These are phyloP conservation scores for Megalops atlanticus DNA, from an alignment of 2,113 vertebrate species.

Conservation along the genomic window DNA sequence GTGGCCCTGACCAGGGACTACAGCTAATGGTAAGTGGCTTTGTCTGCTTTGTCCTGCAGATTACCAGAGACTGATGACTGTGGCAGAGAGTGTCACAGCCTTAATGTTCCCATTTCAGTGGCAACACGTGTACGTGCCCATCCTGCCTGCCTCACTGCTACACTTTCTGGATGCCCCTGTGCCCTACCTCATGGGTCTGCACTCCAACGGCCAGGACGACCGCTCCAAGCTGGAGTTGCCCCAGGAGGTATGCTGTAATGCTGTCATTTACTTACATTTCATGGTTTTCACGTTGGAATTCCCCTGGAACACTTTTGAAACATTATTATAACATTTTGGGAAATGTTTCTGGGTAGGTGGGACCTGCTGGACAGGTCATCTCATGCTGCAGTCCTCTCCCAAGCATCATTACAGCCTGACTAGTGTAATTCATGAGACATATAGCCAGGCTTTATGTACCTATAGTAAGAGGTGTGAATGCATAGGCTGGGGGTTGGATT, in stretches of 20 bases:
- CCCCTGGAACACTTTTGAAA: too few species aligned
- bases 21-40: background rate
- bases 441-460: too few species aligned
- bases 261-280: too few species aligned
- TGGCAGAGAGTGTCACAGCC: slow-evolving; percentile 83
- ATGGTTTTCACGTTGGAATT: too few species aligned
- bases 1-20: too few species aligned
- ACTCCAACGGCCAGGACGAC: slow-evolving; percentile 83
- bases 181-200: slow-evolving; percentile 83
- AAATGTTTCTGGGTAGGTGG: background rate
- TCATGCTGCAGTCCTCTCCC: background rate
- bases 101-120: slow-evolving; percentile 85
- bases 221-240: slow-evolving; percentile 86
- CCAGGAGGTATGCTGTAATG: slow-evolving; percentile 77
- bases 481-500: too few species aligned
- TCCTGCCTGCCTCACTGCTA: slow-evolving; percentile 82
- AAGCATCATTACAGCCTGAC: too few species aligned
- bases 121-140: slow-evolving; percentile 85
- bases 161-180: slow-evolving; percentile 85
- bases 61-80: slow-evolving; percentile 86
- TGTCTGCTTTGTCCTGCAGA: slow-evolving; percentile 61
- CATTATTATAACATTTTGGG: background rate
- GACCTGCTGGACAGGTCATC: background rate
- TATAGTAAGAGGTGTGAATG: too few species aligned
- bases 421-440: too few species aligned